Conservation (phyloP, 2,888 invertebrate species). For the Catonia carolina region DNA sequence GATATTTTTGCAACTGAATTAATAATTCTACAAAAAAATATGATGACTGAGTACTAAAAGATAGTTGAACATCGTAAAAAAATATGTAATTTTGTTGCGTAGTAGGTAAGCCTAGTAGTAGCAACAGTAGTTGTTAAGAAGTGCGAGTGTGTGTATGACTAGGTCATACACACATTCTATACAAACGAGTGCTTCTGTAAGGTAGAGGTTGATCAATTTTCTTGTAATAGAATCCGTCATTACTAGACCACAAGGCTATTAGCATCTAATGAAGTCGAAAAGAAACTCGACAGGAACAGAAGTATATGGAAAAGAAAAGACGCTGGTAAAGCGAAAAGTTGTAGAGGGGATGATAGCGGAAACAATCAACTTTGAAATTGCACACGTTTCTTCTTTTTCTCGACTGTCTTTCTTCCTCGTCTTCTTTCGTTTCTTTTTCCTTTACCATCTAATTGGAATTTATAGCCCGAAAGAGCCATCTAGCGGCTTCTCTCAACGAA, state of each 20-base stretch:
- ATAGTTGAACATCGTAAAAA: no score
- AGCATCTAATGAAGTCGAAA: constrained; percentile 8
- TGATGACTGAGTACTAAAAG: no score
- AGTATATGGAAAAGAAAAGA: background rate
- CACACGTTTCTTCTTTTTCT: constrained; percentile 9
- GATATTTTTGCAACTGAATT: no score
- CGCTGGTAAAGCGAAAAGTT: background rate
- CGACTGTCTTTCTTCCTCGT: no score
- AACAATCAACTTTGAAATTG: constrained; percentile 13
- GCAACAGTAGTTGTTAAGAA: no score
- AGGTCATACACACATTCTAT: no score
- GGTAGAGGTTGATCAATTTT: constrained; percentile 4
- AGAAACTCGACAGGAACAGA: background rate
- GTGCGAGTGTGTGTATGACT: no score
- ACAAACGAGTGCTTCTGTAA: no score
- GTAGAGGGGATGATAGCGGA: constrained; percentile 7
- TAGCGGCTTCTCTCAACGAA: no score
- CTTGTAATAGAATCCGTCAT: background rate
- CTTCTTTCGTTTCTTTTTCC: background rate
- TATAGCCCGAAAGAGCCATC: constrained; percentile 6
- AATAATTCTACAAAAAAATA: no score
- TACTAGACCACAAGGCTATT: constrained; percentile 5
- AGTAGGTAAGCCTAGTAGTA: no score
- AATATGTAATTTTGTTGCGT: no score
- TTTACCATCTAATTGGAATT: constrained; percentile 8